Conservation (phyloP, 2,113 vertebrate species). For the Pipra filicauda region DNA sequence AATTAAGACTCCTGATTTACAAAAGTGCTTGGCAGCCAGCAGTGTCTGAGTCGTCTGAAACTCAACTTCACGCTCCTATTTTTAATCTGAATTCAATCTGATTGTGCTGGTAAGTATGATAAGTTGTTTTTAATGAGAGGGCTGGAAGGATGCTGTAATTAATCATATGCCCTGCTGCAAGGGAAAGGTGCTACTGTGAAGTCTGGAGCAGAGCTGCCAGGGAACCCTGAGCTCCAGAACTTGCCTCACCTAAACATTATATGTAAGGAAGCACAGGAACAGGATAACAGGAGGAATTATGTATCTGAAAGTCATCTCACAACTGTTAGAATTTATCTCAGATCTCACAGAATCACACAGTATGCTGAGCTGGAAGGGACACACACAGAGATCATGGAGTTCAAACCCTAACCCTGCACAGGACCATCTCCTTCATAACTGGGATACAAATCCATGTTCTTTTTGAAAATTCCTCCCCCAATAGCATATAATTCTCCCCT, state of each 20-base stretch:
- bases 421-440: background rate
- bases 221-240: background rate
- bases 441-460: background rate
- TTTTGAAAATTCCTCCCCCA: background rate
- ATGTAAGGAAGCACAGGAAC: background rate
- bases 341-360: background rate
- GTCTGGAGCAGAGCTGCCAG: background rate
- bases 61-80: background rate
- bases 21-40: background rate
- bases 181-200: background rate
- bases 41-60: background rate
- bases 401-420: background rate
- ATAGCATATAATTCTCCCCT: background rate
- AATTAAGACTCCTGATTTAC: background rate
- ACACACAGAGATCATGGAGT: background rate
- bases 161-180: background rate
- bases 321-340: background rate
- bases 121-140: background rate
- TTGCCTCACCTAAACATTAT: background rate
- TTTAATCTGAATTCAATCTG: background rate
- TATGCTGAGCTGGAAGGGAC: background rate
- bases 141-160: background rate
- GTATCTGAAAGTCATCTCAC: background rate
- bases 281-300: background rate
- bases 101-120: background rate